These are phyloP conservation scores for Drosophila oshimai DNA, from an alignment of 1,140 invertebrate genomes.

Conservation along the genomic window DNA sequence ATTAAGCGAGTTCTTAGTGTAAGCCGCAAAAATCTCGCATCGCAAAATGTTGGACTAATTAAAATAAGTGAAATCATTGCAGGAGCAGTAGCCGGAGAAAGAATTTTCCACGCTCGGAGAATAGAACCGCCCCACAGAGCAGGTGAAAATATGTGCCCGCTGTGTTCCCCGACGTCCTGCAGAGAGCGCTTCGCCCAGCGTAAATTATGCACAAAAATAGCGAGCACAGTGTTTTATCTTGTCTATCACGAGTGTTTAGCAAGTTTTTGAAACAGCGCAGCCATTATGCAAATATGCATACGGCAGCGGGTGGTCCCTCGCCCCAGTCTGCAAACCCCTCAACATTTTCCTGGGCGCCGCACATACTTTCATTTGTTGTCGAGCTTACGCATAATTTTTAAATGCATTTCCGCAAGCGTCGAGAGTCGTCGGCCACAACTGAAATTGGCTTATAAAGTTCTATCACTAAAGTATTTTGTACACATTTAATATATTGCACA, in stretches of 20 bases:
- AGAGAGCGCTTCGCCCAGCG: conserved; percentile 23
- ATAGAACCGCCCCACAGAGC: conserved; percentile 1
- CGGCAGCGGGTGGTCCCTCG: conserved; percentile 46
- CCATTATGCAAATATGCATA: conserved; percentile 81
- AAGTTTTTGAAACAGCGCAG: conserved; percentile 78
- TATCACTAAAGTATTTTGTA: background rate
- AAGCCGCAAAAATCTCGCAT: conserved; percentile 41
- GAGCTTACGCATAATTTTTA: conserved; percentile 67
- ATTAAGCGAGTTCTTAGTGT: background rate
- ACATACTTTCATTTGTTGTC: conserved; percentile 52
- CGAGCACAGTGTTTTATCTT: conserved; percentile 76
- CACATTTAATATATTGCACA: background rate
- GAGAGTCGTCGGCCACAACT: conserved; percentile 35
- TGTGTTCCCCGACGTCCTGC: conserved; percentile 1
- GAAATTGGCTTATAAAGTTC: conserved; percentile 55
- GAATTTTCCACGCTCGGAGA: background rate
- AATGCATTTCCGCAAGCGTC: conserved; percentile 65
- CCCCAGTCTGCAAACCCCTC: background rate
- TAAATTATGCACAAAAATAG: conserved; percentile 79
- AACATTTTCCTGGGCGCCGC: background rate
- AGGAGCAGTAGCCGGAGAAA: background rate
- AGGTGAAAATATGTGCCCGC: conserved; percentile 39
- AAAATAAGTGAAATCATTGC: conserved; percentile 67
- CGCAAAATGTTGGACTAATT: conserved; percentile 54
- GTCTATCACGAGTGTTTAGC: conserved; percentile 81